Base-by-base conservation (phyloP, 2,888 invertebrate genomes). In the Pollenia labialis region DNA sequence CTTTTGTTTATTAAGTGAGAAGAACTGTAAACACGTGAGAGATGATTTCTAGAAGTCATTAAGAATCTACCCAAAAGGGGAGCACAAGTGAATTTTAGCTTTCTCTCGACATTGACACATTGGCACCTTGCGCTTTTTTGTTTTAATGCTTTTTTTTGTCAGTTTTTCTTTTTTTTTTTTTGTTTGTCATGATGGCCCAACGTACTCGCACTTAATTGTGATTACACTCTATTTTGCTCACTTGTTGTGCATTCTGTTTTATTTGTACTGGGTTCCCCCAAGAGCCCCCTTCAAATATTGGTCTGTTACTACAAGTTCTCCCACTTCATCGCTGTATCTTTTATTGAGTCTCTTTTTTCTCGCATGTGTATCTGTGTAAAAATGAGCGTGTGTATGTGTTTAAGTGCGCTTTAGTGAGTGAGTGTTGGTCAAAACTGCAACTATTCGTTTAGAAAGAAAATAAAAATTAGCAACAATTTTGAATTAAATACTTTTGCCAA, bases 31-130 rank as follows among this genome's bases (percentile, higher is more conserved):
- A 77, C 72, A 77, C 85, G 74, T 68, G 85, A 81, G 85, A 77
- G 77, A 79, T 54, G 11, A n/a, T 54, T 75, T 23, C 8, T 82
- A 69, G 62, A 82, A 82, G 69, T 77, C 32, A 69, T 72, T 50
- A 11, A 56, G 68, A 79, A 62, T 66, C 48, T 58, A 46, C n/a
- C 32, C 44, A 74, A 74, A 52, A 23, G 52, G 72, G 60, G 62
- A 81, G 58, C 72, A 72, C 40, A 60, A 77, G 74, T 79, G 52
- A 75, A 54, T 64, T 40, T 75, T 23, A 16, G 46, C 66, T 42
- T 54, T 42, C 81, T 81, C 85, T 68, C 85, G 77, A 68, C 81
- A 85, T 81, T 85, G 76, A 81, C 72, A 72, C 66, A 74, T 79
- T 77, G 81, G 81, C 79, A 79, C 81, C 85, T 85, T 82, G 58